A percentile compares a stretch with the other conserved stretches of the same genome.
Conservation (phyloP, 2,888 invertebrate species). For the Lutraria lutraria region DNA sequence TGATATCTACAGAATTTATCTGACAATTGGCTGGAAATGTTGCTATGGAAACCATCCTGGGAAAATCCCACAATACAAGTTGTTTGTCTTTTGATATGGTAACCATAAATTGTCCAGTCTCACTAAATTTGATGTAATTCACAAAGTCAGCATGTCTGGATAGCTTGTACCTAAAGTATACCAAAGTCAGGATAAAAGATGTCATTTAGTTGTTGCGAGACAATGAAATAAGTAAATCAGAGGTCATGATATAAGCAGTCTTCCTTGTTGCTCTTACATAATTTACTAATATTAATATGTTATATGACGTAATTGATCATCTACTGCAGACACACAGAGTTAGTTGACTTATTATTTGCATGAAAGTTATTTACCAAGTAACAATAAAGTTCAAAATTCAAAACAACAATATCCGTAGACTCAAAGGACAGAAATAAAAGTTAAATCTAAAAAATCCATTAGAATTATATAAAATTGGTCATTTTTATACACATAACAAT, state of each 20-base stretch:
- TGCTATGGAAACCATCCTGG: constrained; percentile 71
- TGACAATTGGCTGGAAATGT: constrained; percentile 74
- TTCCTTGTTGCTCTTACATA: neutral
- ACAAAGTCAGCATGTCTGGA: constrained; percentile 78
- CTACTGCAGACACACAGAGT: too few relatives aligned
- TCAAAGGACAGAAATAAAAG: too few relatives aligned
- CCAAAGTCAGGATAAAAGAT: neutral
- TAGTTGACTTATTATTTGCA: too few relatives aligned
- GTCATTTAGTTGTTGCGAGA: neutral
- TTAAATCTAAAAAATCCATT: too few relatives aligned
- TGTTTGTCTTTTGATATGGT: constrained; percentile 77
- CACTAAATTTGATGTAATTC: constrained; percentile 72
- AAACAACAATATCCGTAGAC: too few relatives aligned
- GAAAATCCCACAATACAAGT: constrained; percentile 78
- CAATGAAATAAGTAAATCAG: neutral
- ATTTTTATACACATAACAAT: neutral
- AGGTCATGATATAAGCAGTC: neutral
- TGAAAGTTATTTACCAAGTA: too few relatives aligned
- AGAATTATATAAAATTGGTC: neutral
- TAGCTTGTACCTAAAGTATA: constrained; percentile 72
- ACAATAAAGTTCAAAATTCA: too few relatives aligned
- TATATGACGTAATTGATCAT: too few relatives aligned
- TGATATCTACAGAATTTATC: constrained; percentile 70
- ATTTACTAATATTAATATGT: too few relatives aligned
- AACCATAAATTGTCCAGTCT: constrained; percentile 73